Evolutionary conservation across 2,888 invertebrate species (phyloP).

Genomic region (Callyntrura guangdongensis): DNA sequence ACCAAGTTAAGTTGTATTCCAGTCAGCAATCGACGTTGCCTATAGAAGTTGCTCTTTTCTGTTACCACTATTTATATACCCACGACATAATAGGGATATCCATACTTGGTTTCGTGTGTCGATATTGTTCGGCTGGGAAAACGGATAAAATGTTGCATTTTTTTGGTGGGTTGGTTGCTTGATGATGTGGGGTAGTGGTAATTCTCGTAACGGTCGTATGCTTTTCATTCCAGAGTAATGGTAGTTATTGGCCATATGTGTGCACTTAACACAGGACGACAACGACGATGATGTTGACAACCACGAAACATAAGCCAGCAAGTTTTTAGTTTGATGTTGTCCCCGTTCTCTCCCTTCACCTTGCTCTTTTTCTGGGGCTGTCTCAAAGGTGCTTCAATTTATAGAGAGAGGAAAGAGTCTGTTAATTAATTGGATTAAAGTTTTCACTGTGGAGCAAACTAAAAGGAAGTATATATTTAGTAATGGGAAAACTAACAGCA

Average conservation of each 20-base stretch:
- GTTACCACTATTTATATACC: neutral
- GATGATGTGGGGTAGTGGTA: neutral
- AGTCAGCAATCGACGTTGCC: neutral
- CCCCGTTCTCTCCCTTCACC: neutral
- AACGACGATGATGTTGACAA: slow-evolving; percentile 41
- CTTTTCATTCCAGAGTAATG: neutral
- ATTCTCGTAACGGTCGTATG: neutral
- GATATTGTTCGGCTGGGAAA: slow-evolving; percentile 38
- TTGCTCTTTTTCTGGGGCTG: neutral
- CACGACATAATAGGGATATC: neutral
- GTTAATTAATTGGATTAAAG: slow-evolving; percentile 75
- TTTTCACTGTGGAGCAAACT: slow-evolving; percentile 42
- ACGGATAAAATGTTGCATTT: slow-evolving; percentile 34
- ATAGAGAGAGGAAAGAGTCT: neutral
- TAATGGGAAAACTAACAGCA: neutral
- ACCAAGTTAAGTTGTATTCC: slow-evolving; percentile 1
- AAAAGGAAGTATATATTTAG: too few species aligned
- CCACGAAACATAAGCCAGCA: slow-evolving; percentile 48
- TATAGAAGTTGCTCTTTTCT: neutral
- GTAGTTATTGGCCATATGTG: slow-evolving; percentile 58
- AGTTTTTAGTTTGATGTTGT: slow-evolving; percentile 35
- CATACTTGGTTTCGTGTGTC: slow-evolving; percentile 13
- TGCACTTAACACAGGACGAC: slow-evolving; percentile 31
- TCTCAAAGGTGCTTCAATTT: slow-evolving; percentile 44
- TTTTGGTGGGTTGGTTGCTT: slow-evolving; percentile 21